phyloP scores from a whole-genome alignment of 2,888 invertebrate genomes.

The Stenodema calcarata region DNA sequence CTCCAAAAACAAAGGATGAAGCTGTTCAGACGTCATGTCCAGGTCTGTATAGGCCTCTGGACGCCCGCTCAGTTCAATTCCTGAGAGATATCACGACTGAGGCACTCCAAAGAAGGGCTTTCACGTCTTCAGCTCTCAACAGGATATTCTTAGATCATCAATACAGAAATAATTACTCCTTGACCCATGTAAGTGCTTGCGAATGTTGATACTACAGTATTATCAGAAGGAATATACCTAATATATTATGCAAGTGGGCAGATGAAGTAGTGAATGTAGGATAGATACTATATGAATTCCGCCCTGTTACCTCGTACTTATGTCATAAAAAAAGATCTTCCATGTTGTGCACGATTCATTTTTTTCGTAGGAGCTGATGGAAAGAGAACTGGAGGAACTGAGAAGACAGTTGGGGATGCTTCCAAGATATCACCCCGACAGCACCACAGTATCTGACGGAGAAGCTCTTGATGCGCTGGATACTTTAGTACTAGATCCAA shows the following conservation, averaged over 20 bases:
- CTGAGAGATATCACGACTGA: constrained; percentile 66
- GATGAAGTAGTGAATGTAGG: too few relatives aligned
- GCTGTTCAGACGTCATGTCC: constrained; percentile 39
- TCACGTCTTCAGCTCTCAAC: constrained; percentile 65
- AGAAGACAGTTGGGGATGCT: constrained; percentile 50
- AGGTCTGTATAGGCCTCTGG: constrained; percentile 55
- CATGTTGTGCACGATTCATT: too few relatives aligned
- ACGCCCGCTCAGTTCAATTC: constrained; percentile 62
- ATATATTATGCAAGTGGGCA: too few relatives aligned
- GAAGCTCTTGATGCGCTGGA: constrained; percentile 50
- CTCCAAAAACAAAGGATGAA: constrained; percentile 25
- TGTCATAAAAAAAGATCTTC: too few relatives aligned
- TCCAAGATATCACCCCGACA: background rate
- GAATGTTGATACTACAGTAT: too few relatives aligned
- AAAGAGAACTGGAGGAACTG: constrained; percentile 46
- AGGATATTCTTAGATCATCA: constrained; percentile 65
- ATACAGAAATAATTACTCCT: constrained; percentile 62
- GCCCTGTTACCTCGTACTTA: too few relatives aligned
- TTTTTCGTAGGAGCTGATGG: constrained; percentile 47
- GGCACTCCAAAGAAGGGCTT: constrained; percentile 65
- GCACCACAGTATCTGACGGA: constrained; percentile 32
- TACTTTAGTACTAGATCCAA: constrained; percentile 39
- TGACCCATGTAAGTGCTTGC: constrained; percentile 65
- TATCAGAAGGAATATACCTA: too few relatives aligned
- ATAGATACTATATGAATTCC: too few relatives aligned